Evolutionary conservation across 2,888 invertebrate genomes (phyloP).

Genomic region (Achlya flavicornis): DNA sequence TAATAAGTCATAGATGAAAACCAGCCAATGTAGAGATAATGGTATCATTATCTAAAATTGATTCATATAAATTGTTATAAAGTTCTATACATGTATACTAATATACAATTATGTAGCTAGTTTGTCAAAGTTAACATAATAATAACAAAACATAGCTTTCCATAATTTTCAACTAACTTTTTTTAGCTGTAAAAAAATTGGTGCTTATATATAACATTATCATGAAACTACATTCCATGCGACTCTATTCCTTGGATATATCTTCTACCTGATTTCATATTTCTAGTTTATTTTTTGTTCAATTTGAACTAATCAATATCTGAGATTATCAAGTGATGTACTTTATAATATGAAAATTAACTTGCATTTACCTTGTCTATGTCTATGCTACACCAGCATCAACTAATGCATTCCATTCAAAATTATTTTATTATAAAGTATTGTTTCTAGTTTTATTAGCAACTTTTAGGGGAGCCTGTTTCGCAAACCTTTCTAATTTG

Average conservation of each 20-base stretch:
- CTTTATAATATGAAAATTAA: constrained; percentile 18
- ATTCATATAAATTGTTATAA: constrained; percentile 8
- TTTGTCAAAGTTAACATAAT: constrained; percentile 8
- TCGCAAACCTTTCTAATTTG: neutral
- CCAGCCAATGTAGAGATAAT: neutral
- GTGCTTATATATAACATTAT: constrained; percentile 9
- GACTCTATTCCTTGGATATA: neutral
- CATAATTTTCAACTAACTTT: neutral
- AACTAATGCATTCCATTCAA: constrained; percentile 66
- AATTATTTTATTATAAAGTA: constrained; percentile 34
- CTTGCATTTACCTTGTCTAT: constrained; percentile 38
- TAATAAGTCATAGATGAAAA: neutral
- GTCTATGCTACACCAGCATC: constrained; percentile 32
- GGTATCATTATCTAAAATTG: neutral
- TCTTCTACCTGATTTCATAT: neutral
- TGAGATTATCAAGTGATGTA: constrained; percentile 13
- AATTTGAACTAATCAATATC: neutral
- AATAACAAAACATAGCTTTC: neutral
- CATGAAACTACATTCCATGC: constrained; percentile 9
- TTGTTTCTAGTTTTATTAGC: constrained; percentile 48
- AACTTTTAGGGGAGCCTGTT: constrained; percentile 23
- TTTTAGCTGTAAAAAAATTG: constrained; percentile 10
- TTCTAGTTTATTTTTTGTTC: neutral
- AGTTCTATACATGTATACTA: constrained; percentile 16
- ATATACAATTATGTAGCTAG: neutral